These are phyloP conservation scores for Sarcophaga carnaria DNA, from an alignment of 2,888 invertebrate species.

Conservation along the genomic window DNA sequence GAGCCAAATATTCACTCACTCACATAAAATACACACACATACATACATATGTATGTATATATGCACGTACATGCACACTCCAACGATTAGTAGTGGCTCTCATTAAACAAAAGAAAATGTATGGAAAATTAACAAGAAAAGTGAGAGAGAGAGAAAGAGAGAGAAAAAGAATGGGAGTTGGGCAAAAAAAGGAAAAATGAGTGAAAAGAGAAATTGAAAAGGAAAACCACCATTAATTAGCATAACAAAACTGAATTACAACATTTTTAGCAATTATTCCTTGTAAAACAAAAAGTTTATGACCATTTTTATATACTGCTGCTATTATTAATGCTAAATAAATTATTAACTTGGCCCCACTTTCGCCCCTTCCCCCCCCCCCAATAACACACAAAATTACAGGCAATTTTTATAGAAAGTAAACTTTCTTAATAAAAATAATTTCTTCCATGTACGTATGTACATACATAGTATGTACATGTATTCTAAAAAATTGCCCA, in stretches of 20 bases:
- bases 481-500: not conserved
- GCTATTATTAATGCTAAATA: slow-evolving; percentile 51
- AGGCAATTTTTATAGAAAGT: too few relatives aligned
- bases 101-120: slow-evolving; percentile 34
- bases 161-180: not conserved
- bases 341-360: slow-evolving; percentile 50
- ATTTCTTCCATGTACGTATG: too few relatives aligned
- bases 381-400: too few relatives aligned
- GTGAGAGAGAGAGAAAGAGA: not conserved
- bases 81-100: slow-evolving; percentile 40
- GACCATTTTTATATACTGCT: slow-evolving; percentile 9
- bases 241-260: slow-evolving; percentile 52
- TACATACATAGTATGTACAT: not conserved
- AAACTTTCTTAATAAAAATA: too few relatives aligned
- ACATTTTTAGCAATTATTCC: slow-evolving; percentile 47
- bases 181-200: too few relatives aligned
- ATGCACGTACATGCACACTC: not conserved
- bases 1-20: not conserved
- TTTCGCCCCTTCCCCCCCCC: too few relatives aligned
- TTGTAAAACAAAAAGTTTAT: slow-evolving; percentile 57
- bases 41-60: slow-evolving; percentile 3
- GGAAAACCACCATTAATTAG: slow-evolving; percentile 53
- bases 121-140: slow-evolving; percentile 32
- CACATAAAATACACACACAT: not conserved
- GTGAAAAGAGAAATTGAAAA: not conserved